Base-by-base conservation (phyloP, 2,113 vertebrate genomes). In the Malurus elegans region DNA sequence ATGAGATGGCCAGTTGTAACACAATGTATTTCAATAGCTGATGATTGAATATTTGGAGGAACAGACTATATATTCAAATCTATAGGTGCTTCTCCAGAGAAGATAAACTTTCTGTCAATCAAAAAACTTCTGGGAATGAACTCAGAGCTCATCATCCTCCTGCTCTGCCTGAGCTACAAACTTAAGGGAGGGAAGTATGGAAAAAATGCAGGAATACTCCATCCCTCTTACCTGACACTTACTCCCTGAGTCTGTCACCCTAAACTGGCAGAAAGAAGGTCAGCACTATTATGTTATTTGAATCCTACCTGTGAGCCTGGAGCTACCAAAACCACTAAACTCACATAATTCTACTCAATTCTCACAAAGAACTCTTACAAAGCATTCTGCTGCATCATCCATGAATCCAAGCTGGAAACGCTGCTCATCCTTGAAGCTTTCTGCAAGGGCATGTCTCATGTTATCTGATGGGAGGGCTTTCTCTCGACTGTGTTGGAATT, bases 331-430 rank as follows among this genome's bases (percentile, higher is more conserved):
- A 18, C n/a, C 66, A 21, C 65, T 23, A 14, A 83, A 25, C 9
- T 5, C 66, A 25, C 0, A 0, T 2, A 38, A 53, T 18, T 74
- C 12, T 42, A 11, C 28, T 57, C 24, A 45, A 3, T 9, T 36
- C 12, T 40, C 24, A 12, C 5, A 3, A 29, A 21, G 81, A 67
- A 78, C 90, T 99, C 99, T 98, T 95, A 99, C 99, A 97, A 99
- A 99, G 97, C 99, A 99, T 95, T 99, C 99, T 10, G 99, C 99
- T 45, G 99, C 99, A 88, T 99, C 99, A 47, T 99, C 99, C 99
- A 99, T 99, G 67, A 99, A 98, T 53, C 99, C 99, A 89, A 99
- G 98, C 97, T 99, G 99, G 97, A 99, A 99, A 54, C 99, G 98
- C 53, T 99, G 99, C 76, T 99, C 99, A 74, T 99, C 99, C 97